A percentile compares a stretch with the other conserved stretches of the same genome.
Conservation (phyloP, 1,140 invertebrate species). For the Papilio glaucus region DNA sequence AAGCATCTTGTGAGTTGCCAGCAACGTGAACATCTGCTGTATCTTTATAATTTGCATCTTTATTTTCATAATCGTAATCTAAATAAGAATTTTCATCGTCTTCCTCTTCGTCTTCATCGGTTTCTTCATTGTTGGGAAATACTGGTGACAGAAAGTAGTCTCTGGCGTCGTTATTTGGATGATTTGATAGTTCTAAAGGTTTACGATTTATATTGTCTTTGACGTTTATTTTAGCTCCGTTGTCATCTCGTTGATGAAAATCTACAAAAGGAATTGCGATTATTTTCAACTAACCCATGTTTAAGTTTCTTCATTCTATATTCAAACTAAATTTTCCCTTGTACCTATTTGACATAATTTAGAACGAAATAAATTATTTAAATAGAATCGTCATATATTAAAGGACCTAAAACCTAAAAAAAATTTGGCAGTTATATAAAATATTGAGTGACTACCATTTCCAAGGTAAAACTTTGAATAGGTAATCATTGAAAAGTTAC, state of each 20-base stretch:
- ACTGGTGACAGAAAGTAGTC: constrained; percentile 74
- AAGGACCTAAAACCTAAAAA: too few relatives aligned
- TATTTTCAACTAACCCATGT: not conserved
- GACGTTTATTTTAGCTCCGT: constrained; percentile 43
- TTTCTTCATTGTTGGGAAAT: constrained; percentile 63
- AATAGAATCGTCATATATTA: too few relatives aligned
- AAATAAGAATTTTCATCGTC: constrained; percentile 64
- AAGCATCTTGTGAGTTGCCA: constrained; percentile 46
- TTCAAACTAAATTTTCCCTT: too few relatives aligned
- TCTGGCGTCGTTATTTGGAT: constrained; percentile 60
- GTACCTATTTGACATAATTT: too few relatives aligned
- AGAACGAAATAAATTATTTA: too few relatives aligned
- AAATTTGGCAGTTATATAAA: too few relatives aligned
- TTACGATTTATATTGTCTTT: constrained; percentile 56
- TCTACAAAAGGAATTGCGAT: constrained; percentile 49
- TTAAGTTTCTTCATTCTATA: not conserved
- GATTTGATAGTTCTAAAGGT: constrained; percentile 56
- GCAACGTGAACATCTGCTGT: constrained; percentile 59
- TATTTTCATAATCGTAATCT: constrained; percentile 75
- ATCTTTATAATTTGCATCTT: constrained; percentile 76
- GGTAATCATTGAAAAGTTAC: too few relatives aligned
- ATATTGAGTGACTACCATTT: too few relatives aligned
- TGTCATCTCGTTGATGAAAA: constrained; percentile 57
- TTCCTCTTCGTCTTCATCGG: constrained; percentile 63
- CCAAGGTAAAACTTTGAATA: too few relatives aligned